Base-by-base conservation (phyloP, 92 coral and sea anemone genomes). In the Anthopleura xanthogrammica region DNA sequence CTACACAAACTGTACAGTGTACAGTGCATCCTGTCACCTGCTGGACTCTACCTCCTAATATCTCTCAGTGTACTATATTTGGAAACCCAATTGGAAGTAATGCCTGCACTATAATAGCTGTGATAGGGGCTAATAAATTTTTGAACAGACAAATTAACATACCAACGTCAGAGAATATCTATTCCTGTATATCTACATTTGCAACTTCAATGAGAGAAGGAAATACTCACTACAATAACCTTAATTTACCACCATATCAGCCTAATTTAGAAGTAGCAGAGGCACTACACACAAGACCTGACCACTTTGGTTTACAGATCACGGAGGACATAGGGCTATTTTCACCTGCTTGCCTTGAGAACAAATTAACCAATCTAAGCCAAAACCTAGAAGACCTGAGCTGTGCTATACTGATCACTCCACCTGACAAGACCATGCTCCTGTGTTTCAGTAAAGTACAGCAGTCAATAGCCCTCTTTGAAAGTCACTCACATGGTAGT, bases 31-130 rank as follows among this genome's bases (percentile, higher is more conserved):
- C n/a, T n/a, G n/a, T n/a, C n/a, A n/a, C n/a, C n/a, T n/a, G n/a
- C n/a, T 73, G 77, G 77, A 16, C 36, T 3, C 39, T 73, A 19
- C 77, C 77, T 23, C 13, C 50, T 10, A 10, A 12, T 4, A 12
- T 73, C 2, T 11, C 20, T 13, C 77, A 73, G 13, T 40, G 50
- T 23, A 73, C 36, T 73, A 40, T 73, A 22, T 19, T 19, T 40
- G 77, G 50, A 19, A 43, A 6, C 20, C 77, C 16, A 19, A 5
- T 23, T 12, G 77, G 77, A 8, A 73, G 77, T 50, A 29, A 73
- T 73, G 90, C 90, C 7, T 82, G 90, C 36, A 87, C 87, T 5
- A 77, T 82, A 17, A 82, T 83, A 80, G 72, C 87, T 10, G 76
- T 66, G 6, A 79, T 87, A 2, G 70, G 87, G 10, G 87, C 52